Evolutionary conservation across 2,113 vertebrate species (phyloP).

Genomic region (Phalacrocorax brasilianus): DNA sequence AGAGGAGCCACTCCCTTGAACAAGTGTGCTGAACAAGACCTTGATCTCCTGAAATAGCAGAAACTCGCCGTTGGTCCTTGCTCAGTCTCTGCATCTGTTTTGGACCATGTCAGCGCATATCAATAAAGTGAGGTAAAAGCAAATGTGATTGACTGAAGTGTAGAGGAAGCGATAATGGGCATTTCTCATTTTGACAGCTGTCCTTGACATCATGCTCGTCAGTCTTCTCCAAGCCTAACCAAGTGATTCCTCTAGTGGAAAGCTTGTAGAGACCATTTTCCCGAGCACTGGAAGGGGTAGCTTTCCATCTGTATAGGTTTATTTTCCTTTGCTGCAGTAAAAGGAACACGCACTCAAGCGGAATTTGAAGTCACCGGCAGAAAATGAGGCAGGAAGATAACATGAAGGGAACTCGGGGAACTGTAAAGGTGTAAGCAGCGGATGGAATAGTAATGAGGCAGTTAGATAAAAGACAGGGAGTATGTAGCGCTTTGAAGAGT

Average conservation of each 20-base stretch:
- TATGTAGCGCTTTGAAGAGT: background rate
- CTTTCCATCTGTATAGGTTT: background rate
- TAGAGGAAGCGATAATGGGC: background rate
- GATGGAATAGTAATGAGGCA: conserved; percentile 16
- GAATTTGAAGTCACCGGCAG: background rate
- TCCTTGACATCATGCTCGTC: background rate
- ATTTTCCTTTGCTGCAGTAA: background rate
- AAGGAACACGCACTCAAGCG: background rate
- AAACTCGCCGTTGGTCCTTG: background rate
- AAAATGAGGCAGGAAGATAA: conserved; percentile 7
- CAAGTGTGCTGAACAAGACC: background rate
- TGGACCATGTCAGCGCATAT: background rate
- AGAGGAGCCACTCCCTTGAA: background rate
- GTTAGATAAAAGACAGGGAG: background rate
- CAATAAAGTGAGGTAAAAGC: background rate
- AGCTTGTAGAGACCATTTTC: background rate
- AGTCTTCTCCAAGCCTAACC: background rate
- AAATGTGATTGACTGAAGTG: background rate
- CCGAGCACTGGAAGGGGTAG: background rate
- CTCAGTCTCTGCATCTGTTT: background rate
- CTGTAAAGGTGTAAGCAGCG: background rate
- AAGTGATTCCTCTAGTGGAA: background rate
- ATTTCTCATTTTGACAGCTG: background rate
- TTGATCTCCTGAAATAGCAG: background rate
- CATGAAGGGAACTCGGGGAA: background rate